phyloP scores from a whole-genome alignment of 2,888 invertebrate genomes.

The Dicyrtomina minuta region DNA sequence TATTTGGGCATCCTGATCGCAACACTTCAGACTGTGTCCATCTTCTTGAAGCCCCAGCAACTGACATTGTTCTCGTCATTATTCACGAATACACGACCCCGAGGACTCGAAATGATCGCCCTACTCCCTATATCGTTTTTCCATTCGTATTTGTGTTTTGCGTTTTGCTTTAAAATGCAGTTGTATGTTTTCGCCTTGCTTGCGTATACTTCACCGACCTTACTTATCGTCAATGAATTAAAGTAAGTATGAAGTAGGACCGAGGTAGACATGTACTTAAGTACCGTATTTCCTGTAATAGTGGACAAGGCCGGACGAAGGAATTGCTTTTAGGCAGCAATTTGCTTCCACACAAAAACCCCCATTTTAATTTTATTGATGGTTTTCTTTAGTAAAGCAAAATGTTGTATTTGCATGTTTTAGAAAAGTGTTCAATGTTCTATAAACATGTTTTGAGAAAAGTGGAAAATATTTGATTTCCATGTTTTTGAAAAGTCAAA shows the following conservation, averaged over 20 bases:
- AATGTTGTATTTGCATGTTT: too few species aligned
- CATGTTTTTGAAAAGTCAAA: too few species aligned
- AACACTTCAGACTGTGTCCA: background rate
- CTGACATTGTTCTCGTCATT: background rate
- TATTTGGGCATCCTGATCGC: background rate
- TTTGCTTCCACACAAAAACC: too few species aligned
- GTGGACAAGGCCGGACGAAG: too few species aligned
- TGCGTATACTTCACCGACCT: background rate
- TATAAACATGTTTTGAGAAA: too few species aligned
- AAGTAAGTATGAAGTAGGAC: conserved; percentile 1
- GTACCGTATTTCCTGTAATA: too few species aligned
- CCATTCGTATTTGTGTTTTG: background rate
- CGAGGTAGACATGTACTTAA: too few species aligned
- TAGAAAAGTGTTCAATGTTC: too few species aligned
- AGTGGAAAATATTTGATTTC: too few species aligned
- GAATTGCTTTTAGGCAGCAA: too few species aligned
- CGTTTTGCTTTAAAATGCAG: conserved; percentile 13
- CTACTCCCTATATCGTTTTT: background rate
- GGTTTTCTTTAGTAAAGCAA: too few species aligned
- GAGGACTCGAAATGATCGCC: background rate
- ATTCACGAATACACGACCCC: background rate
- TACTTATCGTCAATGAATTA: background rate
- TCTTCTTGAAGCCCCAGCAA: background rate
- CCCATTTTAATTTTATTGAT: too few species aligned
- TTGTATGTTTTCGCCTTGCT: conserved; percentile 3